phyloP scores from a whole-genome alignment of 2,888 invertebrate species.

The Pinctada fucata region DNA sequence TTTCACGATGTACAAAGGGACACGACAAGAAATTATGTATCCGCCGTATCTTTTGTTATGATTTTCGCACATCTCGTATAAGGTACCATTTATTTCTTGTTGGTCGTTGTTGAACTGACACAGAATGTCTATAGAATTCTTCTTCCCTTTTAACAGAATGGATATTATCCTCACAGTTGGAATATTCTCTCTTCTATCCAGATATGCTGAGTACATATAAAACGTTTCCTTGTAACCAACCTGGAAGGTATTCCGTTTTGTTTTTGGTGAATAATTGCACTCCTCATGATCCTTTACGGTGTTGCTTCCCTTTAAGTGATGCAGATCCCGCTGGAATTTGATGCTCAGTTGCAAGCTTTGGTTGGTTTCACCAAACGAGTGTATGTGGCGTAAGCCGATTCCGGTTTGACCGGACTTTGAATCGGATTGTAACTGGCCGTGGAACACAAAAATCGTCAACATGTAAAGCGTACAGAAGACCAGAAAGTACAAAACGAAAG shows the following conservation, averaged over 20 bases:
- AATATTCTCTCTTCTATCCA: slow-evolving; percentile 61
- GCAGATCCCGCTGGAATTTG: background rate
- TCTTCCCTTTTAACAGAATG: slow-evolving; percentile 48
- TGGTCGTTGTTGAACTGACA: slow-evolving; percentile 51
- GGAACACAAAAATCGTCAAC: slow-evolving; percentile 55
- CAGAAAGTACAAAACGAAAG: slow-evolving; percentile 45
- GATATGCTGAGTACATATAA: slow-evolving; percentile 68
- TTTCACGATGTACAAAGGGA: slow-evolving; percentile 45
- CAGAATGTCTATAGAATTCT: slow-evolving; percentile 43
- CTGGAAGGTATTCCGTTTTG: slow-evolving; percentile 49
- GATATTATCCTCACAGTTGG: slow-evolving; percentile 57
- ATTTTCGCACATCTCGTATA: slow-evolving; percentile 71
- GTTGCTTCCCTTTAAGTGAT: background rate
- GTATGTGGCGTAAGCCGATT: slow-evolving; percentile 9
- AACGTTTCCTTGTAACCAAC: slow-evolving; percentile 41
- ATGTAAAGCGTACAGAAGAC: slow-evolving; percentile 56
- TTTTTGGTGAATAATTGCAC: slow-evolving; percentile 46
- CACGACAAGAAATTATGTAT: slow-evolving; percentile 63
- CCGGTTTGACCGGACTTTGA: slow-evolving; percentile 19
- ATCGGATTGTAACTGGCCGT: slow-evolving; percentile 60
- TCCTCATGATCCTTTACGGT: background rate
- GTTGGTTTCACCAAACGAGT: slow-evolving; percentile 1
- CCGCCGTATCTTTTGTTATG: slow-evolving; percentile 68
- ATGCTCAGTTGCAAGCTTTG: background rate
- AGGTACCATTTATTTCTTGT: slow-evolving; percentile 31